phyloP scores from a whole-genome alignment of 2,113 vertebrate genomes.

The Myiozetetes cayanensis region DNA sequence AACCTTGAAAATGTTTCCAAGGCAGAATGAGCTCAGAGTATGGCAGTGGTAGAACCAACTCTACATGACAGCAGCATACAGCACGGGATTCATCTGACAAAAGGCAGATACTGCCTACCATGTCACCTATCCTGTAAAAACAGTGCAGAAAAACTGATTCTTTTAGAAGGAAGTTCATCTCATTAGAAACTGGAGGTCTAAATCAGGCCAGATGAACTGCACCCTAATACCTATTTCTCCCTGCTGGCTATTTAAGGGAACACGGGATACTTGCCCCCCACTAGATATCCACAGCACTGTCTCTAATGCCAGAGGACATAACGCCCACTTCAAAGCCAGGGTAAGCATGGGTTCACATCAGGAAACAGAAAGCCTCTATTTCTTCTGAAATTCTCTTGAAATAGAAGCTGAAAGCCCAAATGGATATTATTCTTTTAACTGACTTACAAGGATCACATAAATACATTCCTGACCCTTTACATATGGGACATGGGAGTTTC shows the following conservation, averaged over 20 bases:
- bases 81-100: not conserved
- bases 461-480: not conserved
- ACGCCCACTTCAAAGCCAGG: not conserved
- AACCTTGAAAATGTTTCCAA: not conserved
- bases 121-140: not conserved
- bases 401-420: not conserved
- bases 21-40: not conserved
- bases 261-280: not conserved
- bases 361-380: not conserved
- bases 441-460: not conserved
- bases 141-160: not conserved
- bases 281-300: not conserved
- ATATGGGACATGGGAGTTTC: not conserved
- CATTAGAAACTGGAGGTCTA: not conserved
- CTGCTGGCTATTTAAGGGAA: not conserved
- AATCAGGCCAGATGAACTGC: not conserved
- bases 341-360: not conserved
- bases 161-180: not conserved
- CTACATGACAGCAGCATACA: not conserved
- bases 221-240: not conserved
- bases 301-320: not conserved
- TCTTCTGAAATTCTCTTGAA: not conserved
- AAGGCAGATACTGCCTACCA: not conserved
- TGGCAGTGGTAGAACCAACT: not conserved
- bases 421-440: not conserved